Conservation (phyloP, 2,888 invertebrate genomes). For the Nomada ferruginata region DNA sequence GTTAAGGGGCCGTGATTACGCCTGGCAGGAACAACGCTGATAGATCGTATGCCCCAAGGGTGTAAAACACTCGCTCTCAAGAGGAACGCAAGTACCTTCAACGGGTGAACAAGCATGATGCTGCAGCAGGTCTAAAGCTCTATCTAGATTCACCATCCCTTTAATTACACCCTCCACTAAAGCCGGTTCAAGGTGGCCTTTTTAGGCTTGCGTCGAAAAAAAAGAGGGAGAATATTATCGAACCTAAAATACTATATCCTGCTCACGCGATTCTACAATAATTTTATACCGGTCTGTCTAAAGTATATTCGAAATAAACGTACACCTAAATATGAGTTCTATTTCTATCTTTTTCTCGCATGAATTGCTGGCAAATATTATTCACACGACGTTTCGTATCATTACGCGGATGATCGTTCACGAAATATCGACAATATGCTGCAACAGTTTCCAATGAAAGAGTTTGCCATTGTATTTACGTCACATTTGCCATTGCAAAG, state of each 20-base stretch:
- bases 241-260: background rate
- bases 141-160: conserved; percentile 65
- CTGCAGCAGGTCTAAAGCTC: conserved; percentile 53
- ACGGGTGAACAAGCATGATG: conserved; percentile 64
- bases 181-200: conserved; percentile 40
- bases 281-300: background rate
- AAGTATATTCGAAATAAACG: no score
- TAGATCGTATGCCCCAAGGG: conserved; percentile 60
- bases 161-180: conserved; percentile 57
- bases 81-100: conserved; percentile 57
- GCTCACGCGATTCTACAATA: background rate
- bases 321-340: background rate
- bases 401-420: no score
- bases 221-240: background rate
- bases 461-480: conserved; percentile 15
- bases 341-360: background rate
- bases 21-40: conserved; percentile 54
- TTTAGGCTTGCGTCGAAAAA: conserved; percentile 33
- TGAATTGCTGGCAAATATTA: no score
- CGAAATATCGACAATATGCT: background rate
- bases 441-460: background rate
- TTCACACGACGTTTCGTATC: no score
- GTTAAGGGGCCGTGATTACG: conserved; percentile 53
- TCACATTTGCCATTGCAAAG: conserved; percentile 27
- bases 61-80: conserved; percentile 61